These are phyloP conservation scores for Trachelus stipa DNA, from an alignment of 2,888 invertebrate genomes.

Conservation along the genomic window DNA sequence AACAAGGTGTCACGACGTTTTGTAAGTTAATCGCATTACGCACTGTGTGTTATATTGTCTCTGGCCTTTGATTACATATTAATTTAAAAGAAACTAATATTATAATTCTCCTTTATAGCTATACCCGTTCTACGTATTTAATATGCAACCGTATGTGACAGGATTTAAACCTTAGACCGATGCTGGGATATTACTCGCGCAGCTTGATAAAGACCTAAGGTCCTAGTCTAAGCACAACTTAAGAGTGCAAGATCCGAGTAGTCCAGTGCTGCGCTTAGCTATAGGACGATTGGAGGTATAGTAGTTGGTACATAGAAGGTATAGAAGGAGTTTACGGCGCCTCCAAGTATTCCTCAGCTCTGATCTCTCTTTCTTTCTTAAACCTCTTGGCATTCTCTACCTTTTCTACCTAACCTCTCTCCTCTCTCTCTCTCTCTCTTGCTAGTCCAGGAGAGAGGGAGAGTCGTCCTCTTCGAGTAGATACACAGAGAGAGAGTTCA, in stretches of 20 bases:
- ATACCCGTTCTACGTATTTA: neutral
- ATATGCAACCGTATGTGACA: neutral
- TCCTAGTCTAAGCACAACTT: conserved; percentile 1
- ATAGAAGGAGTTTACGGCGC: conserved; percentile 3
- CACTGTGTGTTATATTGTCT: neutral
- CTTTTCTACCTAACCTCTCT: conserved; percentile 10
- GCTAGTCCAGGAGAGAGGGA: conserved; percentile 29
- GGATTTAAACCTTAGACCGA: neutral
- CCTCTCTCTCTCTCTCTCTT: conserved; percentile 27
- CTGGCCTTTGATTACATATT: neutral
- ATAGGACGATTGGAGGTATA: neutral
- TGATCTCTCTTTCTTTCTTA: neutral
- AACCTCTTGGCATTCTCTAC: conserved; percentile 21
- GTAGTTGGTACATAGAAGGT: neutral
- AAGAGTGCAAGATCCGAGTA: conserved; percentile 2
- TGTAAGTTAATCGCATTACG: neutral
- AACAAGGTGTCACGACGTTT: neutral
- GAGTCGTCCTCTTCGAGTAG: conserved; percentile 28
- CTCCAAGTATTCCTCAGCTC: neutral
- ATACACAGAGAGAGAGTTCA: conserved; percentile 9
- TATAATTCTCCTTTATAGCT: neutral
- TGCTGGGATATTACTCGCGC: neutral
- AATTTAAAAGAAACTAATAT: neutral
- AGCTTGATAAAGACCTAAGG: neutral
- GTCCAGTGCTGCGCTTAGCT: neutral